phyloP scores from a whole-genome alignment of 2,888 invertebrate species.

The Gastracanthus pulcherrimus region DNA sequence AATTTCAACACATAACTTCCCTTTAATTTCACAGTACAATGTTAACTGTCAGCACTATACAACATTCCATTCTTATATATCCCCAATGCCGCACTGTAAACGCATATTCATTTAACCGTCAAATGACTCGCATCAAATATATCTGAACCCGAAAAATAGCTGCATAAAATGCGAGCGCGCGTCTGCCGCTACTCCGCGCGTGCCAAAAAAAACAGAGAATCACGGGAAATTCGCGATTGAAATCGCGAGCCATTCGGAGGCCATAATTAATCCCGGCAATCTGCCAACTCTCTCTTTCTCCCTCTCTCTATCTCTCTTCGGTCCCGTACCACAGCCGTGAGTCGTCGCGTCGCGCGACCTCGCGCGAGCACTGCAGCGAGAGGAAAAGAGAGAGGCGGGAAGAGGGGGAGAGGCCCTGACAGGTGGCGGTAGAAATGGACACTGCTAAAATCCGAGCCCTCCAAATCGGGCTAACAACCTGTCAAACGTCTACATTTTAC shows the following conservation, averaged over 20 bases:
- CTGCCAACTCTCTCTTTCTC: slow-evolving; percentile 59
- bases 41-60: neutral
- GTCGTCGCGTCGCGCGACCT: neutral
- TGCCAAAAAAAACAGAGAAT: neutral
- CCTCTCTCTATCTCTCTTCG: no score
- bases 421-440: slow-evolving; percentile 55
- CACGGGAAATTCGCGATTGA: slow-evolving; percentile 19
- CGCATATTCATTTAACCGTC: slow-evolving; percentile 20
- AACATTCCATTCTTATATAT: neutral
- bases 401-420: slow-evolving; percentile 36
- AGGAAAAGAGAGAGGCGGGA: neutral
- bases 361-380: neutral
- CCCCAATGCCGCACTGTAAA: no score
- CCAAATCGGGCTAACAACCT: slow-evolving; percentile 66
- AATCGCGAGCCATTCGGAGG: slow-evolving; percentile 50
- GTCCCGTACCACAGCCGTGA: no score
- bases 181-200: no score
- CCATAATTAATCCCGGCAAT: slow-evolving; percentile 66
- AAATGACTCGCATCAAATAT: slow-evolving; percentile 13
- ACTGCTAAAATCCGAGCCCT: slow-evolving; percentile 40
- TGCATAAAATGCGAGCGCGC: slow-evolving; percentile 11
- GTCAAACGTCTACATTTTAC: slow-evolving; percentile 64
- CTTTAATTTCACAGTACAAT: neutral
- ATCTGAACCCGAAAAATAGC: neutral
- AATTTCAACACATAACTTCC: neutral